Evolutionary conservation across 92 coral and sea anemone species (phyloP).

Genomic region (Actinostola sp.): DNA sequence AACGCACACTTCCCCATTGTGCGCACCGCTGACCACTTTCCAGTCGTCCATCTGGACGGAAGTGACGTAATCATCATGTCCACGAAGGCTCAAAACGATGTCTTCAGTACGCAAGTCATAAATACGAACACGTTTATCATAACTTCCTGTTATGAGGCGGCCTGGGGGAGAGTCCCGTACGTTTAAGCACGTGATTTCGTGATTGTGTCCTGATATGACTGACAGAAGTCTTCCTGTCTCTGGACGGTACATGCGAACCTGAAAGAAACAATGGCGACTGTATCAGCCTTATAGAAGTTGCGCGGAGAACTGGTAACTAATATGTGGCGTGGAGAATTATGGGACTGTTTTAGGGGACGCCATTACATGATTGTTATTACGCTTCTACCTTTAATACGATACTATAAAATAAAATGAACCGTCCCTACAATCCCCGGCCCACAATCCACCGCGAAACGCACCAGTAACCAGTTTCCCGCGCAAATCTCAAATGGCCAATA

Average conservation of each 20-base stretch:
- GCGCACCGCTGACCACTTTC: conserved; percentile 94
- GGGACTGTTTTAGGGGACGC: no score
- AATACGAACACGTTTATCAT: conserved; percentile 83
- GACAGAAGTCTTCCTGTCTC: conserved; percentile 64
- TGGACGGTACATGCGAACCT: conserved; percentile 88
- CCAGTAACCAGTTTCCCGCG: no score
- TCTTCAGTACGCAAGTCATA: conserved; percentile 83
- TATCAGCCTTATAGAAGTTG: no score
- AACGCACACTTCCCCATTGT: conserved; percentile 82
- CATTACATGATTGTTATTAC: no score
- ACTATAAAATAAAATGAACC: no score
- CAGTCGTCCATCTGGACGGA: conserved; percentile 94
- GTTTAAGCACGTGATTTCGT: conserved; percentile 90
- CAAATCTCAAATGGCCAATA: no score
- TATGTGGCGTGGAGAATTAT: no score
- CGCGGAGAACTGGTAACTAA: no score
- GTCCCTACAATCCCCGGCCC: no score
- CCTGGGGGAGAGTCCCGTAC: conserved; percentile 65
- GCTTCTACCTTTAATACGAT: no score
- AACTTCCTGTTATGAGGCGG: conserved; percentile 84
- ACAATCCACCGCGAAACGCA: no score
- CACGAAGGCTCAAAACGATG: conserved; percentile 66
- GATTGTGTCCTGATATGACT: conserved; percentile 76
- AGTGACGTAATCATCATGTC: conserved; percentile 79
- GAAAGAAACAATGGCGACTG: no score